Evolutionary conservation across 2,888 invertebrate species (phyloP).

Genomic region (Idaea dimidiata): DNA sequence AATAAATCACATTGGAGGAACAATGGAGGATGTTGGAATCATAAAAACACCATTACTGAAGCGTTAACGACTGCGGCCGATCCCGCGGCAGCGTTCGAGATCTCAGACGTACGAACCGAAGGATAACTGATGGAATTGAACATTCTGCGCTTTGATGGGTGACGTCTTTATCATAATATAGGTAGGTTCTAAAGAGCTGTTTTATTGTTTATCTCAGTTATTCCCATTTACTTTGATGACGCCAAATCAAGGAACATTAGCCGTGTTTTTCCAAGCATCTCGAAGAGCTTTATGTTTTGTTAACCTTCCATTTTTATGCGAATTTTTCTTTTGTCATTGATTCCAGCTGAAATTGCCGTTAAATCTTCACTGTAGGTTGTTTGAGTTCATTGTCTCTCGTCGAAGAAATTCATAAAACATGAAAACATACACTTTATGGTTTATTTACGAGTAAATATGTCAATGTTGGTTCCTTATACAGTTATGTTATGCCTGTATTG

Average conservation of each 20-base stretch:
- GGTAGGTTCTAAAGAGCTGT: constrained; percentile 25
- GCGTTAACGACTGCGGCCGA: constrained; percentile 47
- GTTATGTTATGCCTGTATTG: background rate
- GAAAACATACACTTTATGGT: background rate
- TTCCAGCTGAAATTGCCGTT: background rate
- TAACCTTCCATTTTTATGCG: background rate
- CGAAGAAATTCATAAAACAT: background rate
- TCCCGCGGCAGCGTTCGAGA: constrained; percentile 22
- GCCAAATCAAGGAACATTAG: background rate
- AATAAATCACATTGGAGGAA: constrained; percentile 55
- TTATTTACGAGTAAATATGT: background rate
- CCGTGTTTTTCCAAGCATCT: constrained; percentile 19
- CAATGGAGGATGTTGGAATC: constrained; percentile 50
- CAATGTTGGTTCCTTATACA: background rate
- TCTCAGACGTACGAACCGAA: constrained; percentile 21
- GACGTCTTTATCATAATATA: constrained; percentile 36
- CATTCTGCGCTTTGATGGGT: constrained; percentile 35
- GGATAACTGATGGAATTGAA: constrained; percentile 36
- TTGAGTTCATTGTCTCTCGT: background rate
- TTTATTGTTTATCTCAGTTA: constrained; percentile 33
- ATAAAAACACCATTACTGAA: constrained; percentile 59
- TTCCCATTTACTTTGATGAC: background rate
- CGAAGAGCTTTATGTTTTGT: constrained; percentile 14
- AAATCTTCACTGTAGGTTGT: background rate
- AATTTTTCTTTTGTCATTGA: background rate